phyloP scores from a whole-genome alignment of 2,888 invertebrate species.

The Gandaritis pyraliata region DNA sequence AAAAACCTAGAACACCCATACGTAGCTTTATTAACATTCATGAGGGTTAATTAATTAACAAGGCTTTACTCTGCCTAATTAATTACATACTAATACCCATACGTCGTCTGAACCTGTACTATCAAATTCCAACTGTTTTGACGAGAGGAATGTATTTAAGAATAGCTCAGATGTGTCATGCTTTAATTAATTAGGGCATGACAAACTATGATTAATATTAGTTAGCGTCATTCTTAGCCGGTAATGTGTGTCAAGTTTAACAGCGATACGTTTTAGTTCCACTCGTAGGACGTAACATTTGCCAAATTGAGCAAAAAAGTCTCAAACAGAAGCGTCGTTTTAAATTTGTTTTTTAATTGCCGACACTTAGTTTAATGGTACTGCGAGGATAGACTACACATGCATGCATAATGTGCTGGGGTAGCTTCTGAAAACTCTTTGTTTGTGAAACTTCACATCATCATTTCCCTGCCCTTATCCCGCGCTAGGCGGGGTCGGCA shows the following conservation, averaged over 20 bases:
- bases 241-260: slow-evolving; percentile 23
- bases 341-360: slow-evolving; percentile 36
- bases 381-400: slow-evolving; percentile 31
- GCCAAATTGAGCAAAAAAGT: slow-evolving; percentile 34
- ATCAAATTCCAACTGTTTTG: slow-evolving; percentile 1
- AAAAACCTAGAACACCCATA: too few relatives aligned
- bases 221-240: slow-evolving; percentile 48
- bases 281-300: slow-evolving; percentile 26
- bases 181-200: slow-evolving; percentile 49
- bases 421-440: slow-evolving; percentile 22
- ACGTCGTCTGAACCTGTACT: slow-evolving; percentile 1
- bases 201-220: slow-evolving; percentile 52
- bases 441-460: slow-evolving; percentile 13
- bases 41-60: background rate
- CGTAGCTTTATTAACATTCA: too few relatives aligned
- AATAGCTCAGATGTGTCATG: slow-evolving; percentile 39
- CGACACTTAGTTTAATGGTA: slow-evolving; percentile 38
- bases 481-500: too few relatives aligned
- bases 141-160: slow-evolving; percentile 17
- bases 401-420: slow-evolving; percentile 23
- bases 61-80: too few relatives aligned
- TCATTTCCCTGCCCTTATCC: too few relatives aligned
- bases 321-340: slow-evolving; percentile 30
- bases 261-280: slow-evolving; percentile 17
- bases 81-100: slow-evolving; percentile 1